Conservation (phyloP, 2,888 invertebrate genomes). For the Pyrochroa serraticornis region DNA sequence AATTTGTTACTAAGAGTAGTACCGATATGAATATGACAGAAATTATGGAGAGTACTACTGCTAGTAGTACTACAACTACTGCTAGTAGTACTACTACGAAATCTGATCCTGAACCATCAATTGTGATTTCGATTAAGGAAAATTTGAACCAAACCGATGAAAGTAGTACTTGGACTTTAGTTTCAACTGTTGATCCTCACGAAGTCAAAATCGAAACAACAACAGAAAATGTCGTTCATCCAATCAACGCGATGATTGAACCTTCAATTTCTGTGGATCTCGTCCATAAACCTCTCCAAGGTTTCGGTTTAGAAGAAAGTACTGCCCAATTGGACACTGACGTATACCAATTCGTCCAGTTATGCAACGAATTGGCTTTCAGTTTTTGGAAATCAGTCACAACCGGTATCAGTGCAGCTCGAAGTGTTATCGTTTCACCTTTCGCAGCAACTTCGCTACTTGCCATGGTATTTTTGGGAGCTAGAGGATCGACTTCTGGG, state of each 20-base stretch:
- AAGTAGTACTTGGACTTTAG: slow-evolving; percentile 61
- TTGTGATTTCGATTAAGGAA: slow-evolving; percentile 35
- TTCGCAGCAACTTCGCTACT: slow-evolving; percentile 84
- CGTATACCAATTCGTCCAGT: slow-evolving; percentile 75
- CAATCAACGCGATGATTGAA: slow-evolving; percentile 37
- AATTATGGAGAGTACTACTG: slow-evolving; percentile 4
- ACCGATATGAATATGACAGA: slow-evolving; percentile 17
- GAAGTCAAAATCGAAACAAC: slow-evolving; percentile 20
- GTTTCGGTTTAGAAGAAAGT: slow-evolving; percentile 78
- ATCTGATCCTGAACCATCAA: slow-evolving; percentile 30
- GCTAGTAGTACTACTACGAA: slow-evolving; percentile 33
- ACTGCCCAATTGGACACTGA: slow-evolving; percentile 74
- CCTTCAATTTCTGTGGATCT: slow-evolving; percentile 59
- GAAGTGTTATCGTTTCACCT: slow-evolving; percentile 82
- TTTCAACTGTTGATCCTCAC: slow-evolving; percentile 64
- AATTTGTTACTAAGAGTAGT: slow-evolving; percentile 30
- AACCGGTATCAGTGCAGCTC: slow-evolving; percentile 72
- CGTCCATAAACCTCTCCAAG: slow-evolving; percentile 63
- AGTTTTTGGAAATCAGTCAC: slow-evolving; percentile 79
- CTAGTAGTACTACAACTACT: slow-evolving; percentile 45
- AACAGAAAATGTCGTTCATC: slow-evolving; percentile 29
- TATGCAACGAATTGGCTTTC: slow-evolving; percentile 86
- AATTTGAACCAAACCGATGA: slow-evolving; percentile 20
- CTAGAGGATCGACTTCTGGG: slow-evolving; percentile 84
- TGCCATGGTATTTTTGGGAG: slow-evolving; percentile 90